Percentiles rank a stretch among this genome's conserved stretches.
These are phyloP conservation scores for Cephalotes varians DNA, from an alignment of 2,888 invertebrate species.

Conservation along the genomic window DNA sequence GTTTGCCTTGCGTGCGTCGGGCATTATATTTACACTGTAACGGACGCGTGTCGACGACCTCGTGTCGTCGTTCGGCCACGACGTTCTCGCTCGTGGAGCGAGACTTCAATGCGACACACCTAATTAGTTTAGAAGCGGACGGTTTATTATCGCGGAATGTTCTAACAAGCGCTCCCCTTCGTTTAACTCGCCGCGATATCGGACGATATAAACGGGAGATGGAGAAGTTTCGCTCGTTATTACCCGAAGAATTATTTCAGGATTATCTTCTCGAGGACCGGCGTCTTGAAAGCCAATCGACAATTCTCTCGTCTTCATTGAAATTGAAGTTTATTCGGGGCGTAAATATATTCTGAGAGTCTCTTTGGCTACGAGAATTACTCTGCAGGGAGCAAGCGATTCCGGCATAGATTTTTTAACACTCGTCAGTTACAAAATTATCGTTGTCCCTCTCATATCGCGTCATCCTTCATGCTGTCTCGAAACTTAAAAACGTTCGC, in stretches of 20 bases:
- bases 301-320: background rate
- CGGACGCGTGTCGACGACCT: slow-evolving; percentile 79
- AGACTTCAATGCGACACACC: slow-evolving; percentile 78
- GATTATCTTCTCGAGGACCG: no score
- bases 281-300: background rate
- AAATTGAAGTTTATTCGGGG: background rate
- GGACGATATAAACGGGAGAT: background rate
- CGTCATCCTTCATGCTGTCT: slow-evolving; percentile 46
- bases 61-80: slow-evolving; percentile 67
- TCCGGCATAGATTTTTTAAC: background rate
- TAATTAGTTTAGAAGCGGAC: slow-evolving; percentile 78
- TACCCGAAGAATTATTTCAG: background rate
- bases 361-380: background rate
- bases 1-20: slow-evolving; percentile 64
- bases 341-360: background rate
- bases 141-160: slow-evolving; percentile 62
- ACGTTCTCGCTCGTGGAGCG: slow-evolving; percentile 65
- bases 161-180: slow-evolving; percentile 58
- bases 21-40: slow-evolving; percentile 73
- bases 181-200: slow-evolving; percentile 4
- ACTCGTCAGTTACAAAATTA: slow-evolving; percentile 10
- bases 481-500: slow-evolving; percentile 18
- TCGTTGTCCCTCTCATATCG: slow-evolving; percentile 13
- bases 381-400: background rate
- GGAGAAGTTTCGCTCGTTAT: background rate